These are phyloP conservation scores for Theristicus caerulescens DNA, from an alignment of 2,113 vertebrate species.

Conservation along the genomic window DNA sequence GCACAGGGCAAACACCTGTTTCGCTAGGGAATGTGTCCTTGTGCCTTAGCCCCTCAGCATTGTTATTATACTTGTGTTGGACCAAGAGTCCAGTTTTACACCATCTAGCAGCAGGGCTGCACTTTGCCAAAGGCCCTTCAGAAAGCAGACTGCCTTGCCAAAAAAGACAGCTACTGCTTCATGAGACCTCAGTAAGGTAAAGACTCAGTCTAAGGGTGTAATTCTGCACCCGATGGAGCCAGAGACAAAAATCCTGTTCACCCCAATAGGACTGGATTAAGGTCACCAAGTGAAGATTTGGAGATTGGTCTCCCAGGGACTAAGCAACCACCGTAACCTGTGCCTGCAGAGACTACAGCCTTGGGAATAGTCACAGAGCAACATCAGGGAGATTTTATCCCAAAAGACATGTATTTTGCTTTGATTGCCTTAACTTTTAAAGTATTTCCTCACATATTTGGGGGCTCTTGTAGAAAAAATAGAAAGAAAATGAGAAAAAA, in stretches of 20 bases:
- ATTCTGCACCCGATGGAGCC: not conserved
- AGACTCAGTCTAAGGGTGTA: not conserved
- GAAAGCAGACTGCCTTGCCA: not conserved
- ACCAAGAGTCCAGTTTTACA: not conserved
- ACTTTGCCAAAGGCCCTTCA: not conserved
- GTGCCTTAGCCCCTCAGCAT: not conserved
- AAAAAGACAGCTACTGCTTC: not conserved
- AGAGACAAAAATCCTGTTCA: not conserved
- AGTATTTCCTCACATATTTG: not conserved
- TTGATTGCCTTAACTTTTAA: not conserved
- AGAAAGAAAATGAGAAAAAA: not conserved
- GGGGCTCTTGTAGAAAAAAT: not conserved
- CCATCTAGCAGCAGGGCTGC: not conserved
- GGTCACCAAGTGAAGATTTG: not conserved
- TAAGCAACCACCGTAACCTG: not conserved
- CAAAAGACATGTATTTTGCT: not conserved
- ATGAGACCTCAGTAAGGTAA: not conserved
- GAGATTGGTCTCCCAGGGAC: not conserved
- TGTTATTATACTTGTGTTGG: fast-evolving
- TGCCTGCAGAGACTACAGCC: not conserved
- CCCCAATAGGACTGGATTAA: not conserved
- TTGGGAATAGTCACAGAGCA: not conserved
- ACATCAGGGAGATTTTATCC: not conserved
- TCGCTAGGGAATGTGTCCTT: not conserved
- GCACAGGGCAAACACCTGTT: not conserved